phyloP scores from a whole-genome alignment of 2,888 invertebrate species.

The Drosophila neotestacea region DNA sequence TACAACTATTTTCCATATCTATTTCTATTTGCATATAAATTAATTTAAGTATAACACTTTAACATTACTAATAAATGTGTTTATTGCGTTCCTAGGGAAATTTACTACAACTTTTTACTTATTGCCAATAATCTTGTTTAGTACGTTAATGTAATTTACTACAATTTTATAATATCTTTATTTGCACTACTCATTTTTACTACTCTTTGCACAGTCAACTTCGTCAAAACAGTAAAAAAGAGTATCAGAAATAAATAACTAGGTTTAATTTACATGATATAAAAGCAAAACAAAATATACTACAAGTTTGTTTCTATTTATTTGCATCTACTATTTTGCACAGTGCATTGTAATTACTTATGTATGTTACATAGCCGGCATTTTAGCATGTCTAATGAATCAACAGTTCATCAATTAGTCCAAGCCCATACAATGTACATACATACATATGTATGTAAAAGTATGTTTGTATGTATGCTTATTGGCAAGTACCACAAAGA shows the following conservation, averaged over 20 bases:
- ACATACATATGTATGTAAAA: slow-evolving; percentile 6
- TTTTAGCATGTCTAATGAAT: slow-evolving; percentile 51
- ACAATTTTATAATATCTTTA: neutral
- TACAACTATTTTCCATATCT: no score
- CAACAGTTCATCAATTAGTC: slow-evolving; percentile 67
- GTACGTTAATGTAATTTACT: neutral
- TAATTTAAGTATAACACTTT: neutral
- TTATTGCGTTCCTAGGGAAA: neutral
- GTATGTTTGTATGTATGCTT: slow-evolving; percentile 20
- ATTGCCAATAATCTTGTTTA: no score
- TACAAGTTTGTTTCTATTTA: no score
- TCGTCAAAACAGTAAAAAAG: no score
- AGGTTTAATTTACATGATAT: no score
- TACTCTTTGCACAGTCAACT: neutral
- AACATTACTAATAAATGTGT: neutral
- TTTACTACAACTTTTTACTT: no score
- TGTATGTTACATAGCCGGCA: slow-evolving; percentile 38
- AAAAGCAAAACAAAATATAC: no score
- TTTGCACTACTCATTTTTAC: neutral
- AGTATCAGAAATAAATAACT: no score
- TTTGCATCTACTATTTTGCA: no score
- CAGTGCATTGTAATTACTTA: neutral
- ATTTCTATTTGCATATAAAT: no score
- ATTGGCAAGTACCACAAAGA: slow-evolving; percentile 63
- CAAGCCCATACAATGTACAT: slow-evolving; percentile 19